These are phyloP conservation scores for Nothura maculosa DNA, from an alignment of 2,797 vertebrate species.

Conservation along the genomic window DNA sequence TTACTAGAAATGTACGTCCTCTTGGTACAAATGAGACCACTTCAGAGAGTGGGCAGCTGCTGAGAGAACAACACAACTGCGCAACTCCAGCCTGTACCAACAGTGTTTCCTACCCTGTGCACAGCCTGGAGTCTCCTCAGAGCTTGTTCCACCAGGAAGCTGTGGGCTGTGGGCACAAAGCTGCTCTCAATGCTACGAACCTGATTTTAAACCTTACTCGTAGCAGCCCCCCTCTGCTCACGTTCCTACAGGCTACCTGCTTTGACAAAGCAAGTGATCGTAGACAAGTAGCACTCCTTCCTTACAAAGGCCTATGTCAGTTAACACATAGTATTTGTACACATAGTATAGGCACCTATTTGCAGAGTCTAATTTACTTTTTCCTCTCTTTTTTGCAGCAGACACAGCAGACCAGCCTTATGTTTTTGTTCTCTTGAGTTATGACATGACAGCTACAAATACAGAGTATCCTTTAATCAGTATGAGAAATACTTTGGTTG, in stretches of 20 bases:
- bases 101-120: not conserved
- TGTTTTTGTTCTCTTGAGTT: not conserved
- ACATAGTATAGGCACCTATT: not conserved
- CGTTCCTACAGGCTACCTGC: not conserved
- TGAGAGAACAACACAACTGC: not conserved
- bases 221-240: not conserved
- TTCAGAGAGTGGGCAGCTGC: not conserved
- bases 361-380: not conserved
- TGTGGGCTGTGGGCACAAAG: not conserved
- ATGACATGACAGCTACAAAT: not conserved
- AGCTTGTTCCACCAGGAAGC: not conserved
- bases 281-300: not conserved
- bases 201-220: not conserved
- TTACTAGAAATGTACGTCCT: not conserved
- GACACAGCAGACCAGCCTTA: not conserved
- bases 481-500: not conserved
- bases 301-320: not conserved
- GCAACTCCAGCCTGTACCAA: not conserved
- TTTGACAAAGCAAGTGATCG: not conserved
- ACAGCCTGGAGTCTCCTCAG: fast-evolving
- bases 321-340: not conserved
- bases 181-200: not conserved
- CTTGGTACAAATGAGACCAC: not conserved
- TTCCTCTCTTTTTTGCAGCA: fast-evolving
- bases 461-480: not conserved